Evolutionary conservation across 1,140 invertebrate species (phyloP).

Genomic region (Hycleus phaleratus): DNA sequence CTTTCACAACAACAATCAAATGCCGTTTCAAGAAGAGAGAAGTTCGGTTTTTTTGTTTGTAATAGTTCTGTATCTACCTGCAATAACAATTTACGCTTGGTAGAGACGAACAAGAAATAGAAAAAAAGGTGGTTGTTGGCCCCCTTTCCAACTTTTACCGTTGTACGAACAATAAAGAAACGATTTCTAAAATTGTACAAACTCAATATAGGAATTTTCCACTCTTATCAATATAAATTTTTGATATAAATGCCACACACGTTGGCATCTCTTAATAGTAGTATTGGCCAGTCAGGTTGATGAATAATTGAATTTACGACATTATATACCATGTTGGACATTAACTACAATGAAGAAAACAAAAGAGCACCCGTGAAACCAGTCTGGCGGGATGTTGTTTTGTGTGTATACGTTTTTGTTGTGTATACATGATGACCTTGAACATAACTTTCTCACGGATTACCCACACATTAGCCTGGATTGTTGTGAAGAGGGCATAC

Average conservation of each 20-base stretch:
- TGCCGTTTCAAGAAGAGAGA: slow-evolving; percentile 12
- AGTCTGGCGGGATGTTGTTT: slow-evolving; percentile 1
- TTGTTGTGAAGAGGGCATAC: background rate
- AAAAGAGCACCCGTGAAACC: slow-evolving; percentile 3
- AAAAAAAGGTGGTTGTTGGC: too few relatives aligned
- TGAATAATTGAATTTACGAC: slow-evolving; percentile 2
- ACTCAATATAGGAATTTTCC: too few relatives aligned
- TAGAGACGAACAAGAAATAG: too few relatives aligned
- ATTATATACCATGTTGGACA: too few relatives aligned
- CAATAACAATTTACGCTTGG: too few relatives aligned
- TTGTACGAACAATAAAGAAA: too few relatives aligned
- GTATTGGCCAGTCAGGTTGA: background rate
- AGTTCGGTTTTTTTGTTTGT: too few relatives aligned
- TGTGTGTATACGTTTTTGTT: too few relatives aligned
- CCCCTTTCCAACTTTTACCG: too few relatives aligned
- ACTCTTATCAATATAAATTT: too few relatives aligned
- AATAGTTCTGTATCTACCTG: too few relatives aligned
- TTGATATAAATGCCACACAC: background rate
- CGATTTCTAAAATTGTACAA: too few relatives aligned
- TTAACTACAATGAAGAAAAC: background rate
- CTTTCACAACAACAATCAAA: slow-evolving; percentile 18
- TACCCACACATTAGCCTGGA: background rate
- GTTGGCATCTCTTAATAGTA: background rate
- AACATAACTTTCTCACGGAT: slow-evolving; percentile 11
- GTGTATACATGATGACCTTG: slow-evolving; percentile 12